A percentile compares a stretch with the other conserved stretches of the same genome.
Evolutionary conservation across 2,797 vertebrate species (phyloP).

Genomic region (Triplophysa yarkandensis): DNA sequence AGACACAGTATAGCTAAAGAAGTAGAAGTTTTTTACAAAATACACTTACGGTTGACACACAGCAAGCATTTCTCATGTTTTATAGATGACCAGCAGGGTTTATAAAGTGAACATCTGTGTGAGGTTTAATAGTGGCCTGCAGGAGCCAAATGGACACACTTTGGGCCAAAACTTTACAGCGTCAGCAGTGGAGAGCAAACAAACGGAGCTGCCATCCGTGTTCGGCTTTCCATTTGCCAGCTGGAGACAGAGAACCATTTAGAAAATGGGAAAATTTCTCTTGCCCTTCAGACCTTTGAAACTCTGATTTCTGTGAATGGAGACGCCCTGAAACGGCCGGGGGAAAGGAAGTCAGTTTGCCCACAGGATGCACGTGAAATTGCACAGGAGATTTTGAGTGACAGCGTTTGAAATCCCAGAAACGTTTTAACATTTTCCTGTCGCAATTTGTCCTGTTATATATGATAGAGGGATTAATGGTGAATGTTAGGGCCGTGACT

Average conservation of each 20-base stretch:
- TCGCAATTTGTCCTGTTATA: constrained; percentile 3
- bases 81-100: constrained; percentile 35
- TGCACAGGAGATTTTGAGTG: constrained; percentile 22
- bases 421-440: constrained; percentile 8
- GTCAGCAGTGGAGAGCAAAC: constrained; percentile 73
- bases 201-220: constrained; percentile 58
- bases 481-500: constrained; percentile 3
- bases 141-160: constrained; percentile 24
- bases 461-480: not conserved
- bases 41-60: constrained; percentile 18
- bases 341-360: constrained; percentile 26
- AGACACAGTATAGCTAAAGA: too few relatives aligned
- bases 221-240: constrained; percentile 57
- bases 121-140: constrained; percentile 62
- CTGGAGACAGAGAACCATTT: constrained; percentile 42
- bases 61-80: constrained; percentile 28
- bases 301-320: constrained; percentile 19
- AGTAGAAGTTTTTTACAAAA: not conserved
- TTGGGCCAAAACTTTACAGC: constrained; percentile 63
- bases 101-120: constrained; percentile 77
- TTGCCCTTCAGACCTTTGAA: constrained; percentile 14
- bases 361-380: constrained; percentile 19
- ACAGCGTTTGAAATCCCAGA: too few relatives aligned
- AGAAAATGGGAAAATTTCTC: constrained; percentile 27
- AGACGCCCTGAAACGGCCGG: constrained; percentile 18